Evolutionary conservation across 30 jellyfish, hydroid and myxozoan genomes (phyloP).

Genomic region (Cassiopea xamachana): DNA sequence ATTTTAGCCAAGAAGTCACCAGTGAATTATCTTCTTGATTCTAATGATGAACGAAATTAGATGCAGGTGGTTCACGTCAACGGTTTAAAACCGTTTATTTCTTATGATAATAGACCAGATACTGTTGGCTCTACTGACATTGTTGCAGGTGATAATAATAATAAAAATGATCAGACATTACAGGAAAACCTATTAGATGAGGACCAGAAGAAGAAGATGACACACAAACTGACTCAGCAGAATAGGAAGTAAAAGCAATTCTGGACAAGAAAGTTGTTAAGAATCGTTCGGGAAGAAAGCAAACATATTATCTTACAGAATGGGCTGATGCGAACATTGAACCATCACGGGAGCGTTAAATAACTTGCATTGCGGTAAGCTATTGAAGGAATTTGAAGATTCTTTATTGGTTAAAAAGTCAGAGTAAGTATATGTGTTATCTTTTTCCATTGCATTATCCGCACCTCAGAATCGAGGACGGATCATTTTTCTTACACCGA

Average conservation of each 20-base stretch:
- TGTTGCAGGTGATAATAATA: not conserved
- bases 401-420: conserved; percentile 15
- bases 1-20: conserved; percentile 61
- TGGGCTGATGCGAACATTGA: conserved; percentile 39
- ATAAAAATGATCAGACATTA: not conserved
- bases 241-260: conserved; percentile 4
- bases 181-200: not conserved
- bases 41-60: conserved; percentile 31
- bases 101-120: not conserved
- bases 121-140: not conserved
- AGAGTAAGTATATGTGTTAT: not conserved
- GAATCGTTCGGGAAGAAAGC: conserved; percentile 36
- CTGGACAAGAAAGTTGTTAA: not conserved
- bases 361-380: conserved; percentile 27
- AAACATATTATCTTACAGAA: conserved; percentile 25
- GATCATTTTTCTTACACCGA: conserved; percentile 26
- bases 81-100: conserved; percentile 29
- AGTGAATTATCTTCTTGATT: conserved; percentile 40
- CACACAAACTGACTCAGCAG: conserved; percentile 10
- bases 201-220: conserved; percentile 5
- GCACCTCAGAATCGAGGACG: conserved; percentile 42
- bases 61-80: conserved; percentile 60
- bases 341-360: conserved; percentile 34
- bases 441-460: not conserved
- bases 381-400: conserved; percentile 28